Evolutionary conservation across 2,113 vertebrate genomes (phyloP), one percentile per base, ranked within the genome.

Genomic region (Menura novaehollandiae): DNA sequence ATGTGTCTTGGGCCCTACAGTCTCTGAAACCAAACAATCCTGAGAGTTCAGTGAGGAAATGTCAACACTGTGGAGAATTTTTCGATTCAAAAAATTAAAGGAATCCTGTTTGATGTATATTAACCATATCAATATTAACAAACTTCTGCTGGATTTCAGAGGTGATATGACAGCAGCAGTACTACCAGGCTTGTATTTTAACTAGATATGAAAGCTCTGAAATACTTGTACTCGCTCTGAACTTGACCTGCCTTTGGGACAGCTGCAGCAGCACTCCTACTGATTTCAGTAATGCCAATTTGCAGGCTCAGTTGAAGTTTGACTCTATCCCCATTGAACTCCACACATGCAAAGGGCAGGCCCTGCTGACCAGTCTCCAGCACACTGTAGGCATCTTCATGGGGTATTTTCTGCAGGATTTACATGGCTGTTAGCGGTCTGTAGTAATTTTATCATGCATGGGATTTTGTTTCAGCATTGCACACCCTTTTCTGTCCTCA

Each of bases 101-200:
- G 77, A 97, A 97, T 96, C 96, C 62, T 97, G 88, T 98, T 98
- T 98, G 95, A 97, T 97, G 91, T 98, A 97, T 97, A 98, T 98
- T 98, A 98, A 96, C 95, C 97, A 96, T 98, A 98, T 98, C 97
- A 98, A 98, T 98, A 98, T 98, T 98, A 98, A 98, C 96, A 98
- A 94, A 94, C 86, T 97, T 96, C 94, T 97, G 78, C 93, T 93
- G 94, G 93, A 97, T 98, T 98, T 98, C 95, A 87, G 67, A 94
- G 95, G 87, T 95, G 95, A 97, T 97, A 95, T 95, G 90, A 96
- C 85, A 97, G 75, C 52, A 23, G 44, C 76, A 83, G 63, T 93
- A 93, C 91, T 97, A 97, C 96, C 89, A 85, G 85, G 56, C 78
- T 96, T 97, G 95, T 98, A 97, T 98, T 98, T 97, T 95, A 97